Base-by-base conservation (phyloP, 2,888 invertebrate genomes). In the Noctua janthe region DNA sequence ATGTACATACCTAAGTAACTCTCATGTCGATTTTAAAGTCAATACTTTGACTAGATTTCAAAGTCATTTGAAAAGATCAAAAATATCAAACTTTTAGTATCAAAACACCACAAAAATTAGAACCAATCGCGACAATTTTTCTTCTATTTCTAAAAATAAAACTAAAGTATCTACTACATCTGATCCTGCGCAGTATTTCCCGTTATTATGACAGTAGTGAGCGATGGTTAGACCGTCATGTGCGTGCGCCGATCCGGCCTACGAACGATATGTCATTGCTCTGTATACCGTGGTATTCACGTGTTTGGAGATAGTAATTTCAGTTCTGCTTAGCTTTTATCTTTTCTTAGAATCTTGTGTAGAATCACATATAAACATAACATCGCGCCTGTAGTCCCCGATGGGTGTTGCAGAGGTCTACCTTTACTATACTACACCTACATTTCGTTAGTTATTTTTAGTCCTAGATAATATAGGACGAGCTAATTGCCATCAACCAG, bases 201-300 rank as follows among this genome's bases (percentile, higher is more conserved):
- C 85, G 85, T 86, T 85, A 85, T 86, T 86, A 86, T 83, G 86
- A 86, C 83, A 86, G 80, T n/a, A 76, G 86, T 86, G 86, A 85
- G 85, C 75, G 80, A 85, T 85, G 73, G 83, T 59, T 69, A 69
- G 77, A 43, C 66, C 51, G 80, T 86, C 86, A 86, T 85, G 86
- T 74, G 83, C 80, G 80, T 83, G 86, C 76, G 78, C 82, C 71
- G 72, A 72, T 82, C 83, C 51, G 54, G 54, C 23, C 43, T 81
- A 74, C 43, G 43, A 17, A 51, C 79, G 71, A 85, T 81, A 85
- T 83, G 83, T 83, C 86, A 85, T 78, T 80, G 77, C 80, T 80
- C 85, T 76, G 69, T 82, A 86, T 86, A 74, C 71, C 59, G 62
- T 59, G 47, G 62, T 72, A 23, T 74, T 72, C 56, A 80, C 66